Base-by-base conservation (phyloP, 2,888 invertebrate species). In the Caenorhabditis imperialis region DNA sequence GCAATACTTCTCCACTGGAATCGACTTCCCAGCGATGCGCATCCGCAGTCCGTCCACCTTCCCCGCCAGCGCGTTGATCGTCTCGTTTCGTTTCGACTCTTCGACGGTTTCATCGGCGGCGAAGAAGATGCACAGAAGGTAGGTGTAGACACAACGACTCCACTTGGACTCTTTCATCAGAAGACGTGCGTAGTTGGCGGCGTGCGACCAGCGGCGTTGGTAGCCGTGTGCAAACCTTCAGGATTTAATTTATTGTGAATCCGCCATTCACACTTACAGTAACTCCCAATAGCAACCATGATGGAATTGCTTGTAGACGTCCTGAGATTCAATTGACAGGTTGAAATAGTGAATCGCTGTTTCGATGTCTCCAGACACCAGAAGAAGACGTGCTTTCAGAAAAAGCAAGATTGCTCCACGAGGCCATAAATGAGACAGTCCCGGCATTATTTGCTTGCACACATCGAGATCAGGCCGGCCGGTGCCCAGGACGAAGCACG, bases 1-100 rank as follows among this genome's bases (percentile, higher is more conserved):
- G 47, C 93, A 93, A 89, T 96, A 97, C 89, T 98, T 98, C 89
- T 98, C 97, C 92, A 96, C 93, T 1, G 98, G 97, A 78, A 98
- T 90, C 0, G 96, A 96, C 90, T 97, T 97, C 0, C 98, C 97
- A 30, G 96, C 96, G 61, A 97, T 94, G 65, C 94, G 92, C 88
- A 95, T 94, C 85, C 94, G 94, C 89, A 92, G 92, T 57, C 91
- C 91, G 2, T 95, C 93, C 5, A 94, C 94, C 83, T 92, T 92
- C 81, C 65, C 63, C 7, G 78, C 77, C 20, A 79, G 33, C n/a
- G 58, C 63, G 8, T 47, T 50, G 7, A 82, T 77, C 0, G 82
- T 79, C 50, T 82, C 80, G 40, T 75, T 73, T 38, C 78, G 45
- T 44, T 76, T 78, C 38, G 45, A n/a, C 23, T 69, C 55, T 2